A percentile compares a stretch with the other conserved stretches of the same genome.
Evolutionary conservation across 2,113 vertebrate species (phyloP).

Genomic region (Hemicordylus capensis): DNA sequence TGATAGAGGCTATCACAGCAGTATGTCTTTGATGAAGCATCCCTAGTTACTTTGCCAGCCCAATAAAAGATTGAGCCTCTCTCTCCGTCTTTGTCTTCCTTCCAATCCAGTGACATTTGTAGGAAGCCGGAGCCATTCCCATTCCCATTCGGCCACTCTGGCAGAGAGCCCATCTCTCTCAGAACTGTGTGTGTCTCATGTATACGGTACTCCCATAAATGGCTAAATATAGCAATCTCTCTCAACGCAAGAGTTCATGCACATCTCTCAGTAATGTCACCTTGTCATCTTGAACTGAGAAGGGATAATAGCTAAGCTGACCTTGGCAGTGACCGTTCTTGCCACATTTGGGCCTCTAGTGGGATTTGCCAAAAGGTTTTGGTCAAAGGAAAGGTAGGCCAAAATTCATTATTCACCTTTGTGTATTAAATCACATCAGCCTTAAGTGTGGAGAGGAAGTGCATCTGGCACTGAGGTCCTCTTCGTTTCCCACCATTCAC

Average conservation of each 20-base stretch:
- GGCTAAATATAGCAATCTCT: conserved; percentile 17
- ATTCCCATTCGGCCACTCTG: conserved; percentile 8
- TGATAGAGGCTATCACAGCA: conserved; percentile 27
- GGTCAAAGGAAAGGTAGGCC: not conserved
- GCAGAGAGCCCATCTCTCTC: conserved; percentile 9
- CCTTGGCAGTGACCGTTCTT: not conserved
- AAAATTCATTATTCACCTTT: not conserved
- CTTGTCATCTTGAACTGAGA: not conserved
- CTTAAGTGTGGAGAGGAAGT: not conserved
- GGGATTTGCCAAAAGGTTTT: not conserved
- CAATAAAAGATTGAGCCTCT: conserved; percentile 15
- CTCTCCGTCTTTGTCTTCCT: conserved; percentile 26
- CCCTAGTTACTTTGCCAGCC: conserved; percentile 14
- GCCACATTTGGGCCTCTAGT: not conserved
- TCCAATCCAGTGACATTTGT: conserved; percentile 22
- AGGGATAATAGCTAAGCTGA: not conserved
- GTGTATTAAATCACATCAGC: not conserved
- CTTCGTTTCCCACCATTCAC: not conserved
- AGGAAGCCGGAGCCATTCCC: not conserved
- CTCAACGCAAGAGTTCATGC: not conserved
- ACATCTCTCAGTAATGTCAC: not conserved
- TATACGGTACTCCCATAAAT: conserved; percentile 13
- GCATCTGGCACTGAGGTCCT: not conserved
- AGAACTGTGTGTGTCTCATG: conserved; percentile 6
- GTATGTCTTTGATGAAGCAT: conserved; percentile 30